These are phyloP conservation scores for Sarcophaga bullata DNA, from an alignment of 1,140 invertebrate species.

Conservation along the genomic window DNA sequence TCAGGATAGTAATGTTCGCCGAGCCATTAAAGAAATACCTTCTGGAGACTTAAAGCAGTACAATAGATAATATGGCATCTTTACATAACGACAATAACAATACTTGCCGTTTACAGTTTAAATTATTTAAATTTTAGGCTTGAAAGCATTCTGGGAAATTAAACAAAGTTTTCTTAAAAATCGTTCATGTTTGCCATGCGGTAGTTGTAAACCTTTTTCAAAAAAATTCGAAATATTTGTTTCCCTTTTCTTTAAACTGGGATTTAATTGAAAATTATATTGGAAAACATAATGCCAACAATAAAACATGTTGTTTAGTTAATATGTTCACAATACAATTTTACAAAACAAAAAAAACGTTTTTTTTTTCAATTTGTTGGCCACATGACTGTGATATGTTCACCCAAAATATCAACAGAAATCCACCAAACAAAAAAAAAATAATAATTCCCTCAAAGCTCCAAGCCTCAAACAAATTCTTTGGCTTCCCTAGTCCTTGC, in stretches of 20 bases:
- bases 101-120: too few species aligned
- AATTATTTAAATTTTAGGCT: too few species aligned
- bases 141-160: too few species aligned
- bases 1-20: too few species aligned
- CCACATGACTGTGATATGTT: neutral
- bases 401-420: neutral
- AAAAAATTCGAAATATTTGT: too few species aligned
- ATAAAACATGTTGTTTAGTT: conserved; percentile 31
- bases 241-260: neutral
- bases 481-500: neutral
- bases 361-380: neutral
- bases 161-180: too few species aligned
- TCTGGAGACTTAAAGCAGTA: too few species aligned
- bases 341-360: neutral
- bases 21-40: too few species aligned
- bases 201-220: too few species aligned
- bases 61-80: too few species aligned
- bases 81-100: too few species aligned
- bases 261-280: conserved; percentile 33
- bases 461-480: neutral
- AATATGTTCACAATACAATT: conserved; percentile 29
- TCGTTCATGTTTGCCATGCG: too few species aligned
- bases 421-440: neutral
- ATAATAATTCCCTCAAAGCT: neutral
- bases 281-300: neutral